Base-by-base conservation (phyloP, 2,888 invertebrate species). In the Harpalus rufipes region DNA sequence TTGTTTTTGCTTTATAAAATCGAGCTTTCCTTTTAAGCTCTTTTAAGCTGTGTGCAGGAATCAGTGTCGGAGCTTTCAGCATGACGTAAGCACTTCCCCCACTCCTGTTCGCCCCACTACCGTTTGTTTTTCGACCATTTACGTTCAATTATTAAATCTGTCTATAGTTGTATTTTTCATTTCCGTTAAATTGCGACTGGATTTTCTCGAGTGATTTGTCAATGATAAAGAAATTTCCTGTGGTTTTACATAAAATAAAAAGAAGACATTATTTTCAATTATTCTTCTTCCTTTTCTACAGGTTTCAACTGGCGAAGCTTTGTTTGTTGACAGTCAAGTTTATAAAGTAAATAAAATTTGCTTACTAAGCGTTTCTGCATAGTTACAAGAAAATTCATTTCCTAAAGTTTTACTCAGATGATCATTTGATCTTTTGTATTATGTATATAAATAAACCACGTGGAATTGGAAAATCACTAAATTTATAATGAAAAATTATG, bases 81-180 rank as follows among this genome's bases (percentile, higher is more conserved):
- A 7, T 68, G 68, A 68, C 68, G 68, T 68, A 32, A 68, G 68
- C 39, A 39, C 8, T 18, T 8, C 41, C 72, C 72, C 72, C 72
- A 74, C 72, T 41, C 72, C 41, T 14, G 0, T 0, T 44, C 72
- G 2, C 63, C 63, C 25, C n/a, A 7, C 63, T n/a, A 16, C 18
- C 16, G 72, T 74, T 74, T 74, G 72, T 74, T 74, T 32, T 74
- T 74, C 72, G 72, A 41, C 72, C 72, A 74, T 16, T 72, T 72
- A 72, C 41, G 21, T 16, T 74, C 72, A 74, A 74, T 74, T 74
- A 74, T 44, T 68, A 44, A 44, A 74, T 74, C 44, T 74, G 72
- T 68, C 72, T 14, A 7, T 18, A 44, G 7, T 74, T 68, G 5
- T 68, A 79, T 79, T 44, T 80, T 80, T 63, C 80, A 63, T 80